phyloP scores from a whole-genome alignment of 1,140 invertebrate genomes.

The Stegodyphus mimosarum region DNA sequence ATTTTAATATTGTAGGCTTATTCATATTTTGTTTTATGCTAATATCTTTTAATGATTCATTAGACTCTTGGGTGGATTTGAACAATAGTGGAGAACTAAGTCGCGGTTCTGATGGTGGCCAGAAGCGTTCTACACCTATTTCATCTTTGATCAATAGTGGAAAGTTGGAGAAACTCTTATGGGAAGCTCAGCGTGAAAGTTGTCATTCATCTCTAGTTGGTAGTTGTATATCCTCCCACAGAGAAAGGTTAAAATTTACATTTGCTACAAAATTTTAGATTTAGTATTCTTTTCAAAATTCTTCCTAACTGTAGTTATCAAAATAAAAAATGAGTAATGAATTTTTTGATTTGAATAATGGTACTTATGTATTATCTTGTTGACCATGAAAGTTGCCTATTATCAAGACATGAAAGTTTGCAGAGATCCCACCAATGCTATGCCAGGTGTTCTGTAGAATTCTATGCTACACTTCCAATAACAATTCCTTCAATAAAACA shows the following conservation, averaged over 20 bases:
- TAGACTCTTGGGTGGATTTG: conserved; percentile 62
- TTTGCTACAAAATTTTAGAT: not conserved
- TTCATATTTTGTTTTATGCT: not conserved
- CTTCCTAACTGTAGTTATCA: not conserved
- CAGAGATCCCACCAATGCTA: too few species aligned
- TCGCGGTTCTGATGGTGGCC: conserved; percentile 22
- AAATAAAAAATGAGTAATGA: not conserved
- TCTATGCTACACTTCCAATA: too few species aligned
- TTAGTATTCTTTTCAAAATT: conserved; percentile 5
- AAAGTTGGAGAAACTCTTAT: conserved; percentile 61
- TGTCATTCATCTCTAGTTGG: conserved; percentile 59
- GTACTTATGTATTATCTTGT: too few species aligned
- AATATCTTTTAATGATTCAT: not conserved
- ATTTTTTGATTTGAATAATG: not conserved
- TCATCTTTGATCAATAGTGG: conserved; percentile 58
- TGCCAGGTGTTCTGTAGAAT: too few species aligned
- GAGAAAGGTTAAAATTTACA: conserved; percentile 38
- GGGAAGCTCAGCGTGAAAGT: conserved; percentile 63
- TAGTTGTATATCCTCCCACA: conserved; percentile 53
- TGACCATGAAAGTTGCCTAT: too few species aligned
- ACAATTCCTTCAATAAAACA: too few species aligned
- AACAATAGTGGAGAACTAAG: conserved; percentile 42
- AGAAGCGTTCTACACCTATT: conserved; percentile 57
- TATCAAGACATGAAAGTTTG: too few species aligned
- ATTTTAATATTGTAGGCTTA: not conserved